Evolutionary conservation across 2,888 invertebrate genomes (phyloP).

Genomic region (Nebria brevicollis): DNA sequence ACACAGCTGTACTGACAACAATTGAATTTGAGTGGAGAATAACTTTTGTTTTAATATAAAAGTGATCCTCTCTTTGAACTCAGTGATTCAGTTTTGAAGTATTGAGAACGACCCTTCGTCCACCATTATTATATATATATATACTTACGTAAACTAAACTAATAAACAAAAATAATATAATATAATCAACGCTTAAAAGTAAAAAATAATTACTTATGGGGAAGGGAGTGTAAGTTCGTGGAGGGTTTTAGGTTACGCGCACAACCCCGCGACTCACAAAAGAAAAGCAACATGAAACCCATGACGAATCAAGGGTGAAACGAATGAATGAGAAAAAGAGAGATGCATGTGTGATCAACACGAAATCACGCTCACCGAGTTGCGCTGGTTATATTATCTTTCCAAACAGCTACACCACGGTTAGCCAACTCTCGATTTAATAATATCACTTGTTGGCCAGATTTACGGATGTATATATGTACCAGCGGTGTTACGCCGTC

Average conservation of each 20-base stretch:
- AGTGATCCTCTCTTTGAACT: not conserved
- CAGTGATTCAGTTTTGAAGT: not conserved
- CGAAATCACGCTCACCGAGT: constrained; percentile 24
- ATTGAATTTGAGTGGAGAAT: constrained; percentile 16
- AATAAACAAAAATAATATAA: not conserved
- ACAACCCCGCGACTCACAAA: constrained; percentile 11
- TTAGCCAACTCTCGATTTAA: constrained; percentile 89
- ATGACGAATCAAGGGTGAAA: not conserved
- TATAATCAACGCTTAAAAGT: constrained; percentile 18
- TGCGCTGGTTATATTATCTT: constrained; percentile 55
- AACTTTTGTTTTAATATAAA: no score
- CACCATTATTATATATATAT: not conserved
- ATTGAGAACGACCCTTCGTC: constrained; percentile 1
- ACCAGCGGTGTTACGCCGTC: constrained; percentile 79
- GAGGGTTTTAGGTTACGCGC: not conserved
- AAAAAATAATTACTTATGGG: not conserved
- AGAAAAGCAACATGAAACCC: not conserved
- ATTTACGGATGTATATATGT: constrained; percentile 76
- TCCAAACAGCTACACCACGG: constrained; percentile 83
- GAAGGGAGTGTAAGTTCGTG: constrained; percentile 7
- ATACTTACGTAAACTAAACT: not conserved
- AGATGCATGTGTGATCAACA: not conserved
- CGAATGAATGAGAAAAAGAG: not conserved
- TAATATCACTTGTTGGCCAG: constrained; percentile 69
- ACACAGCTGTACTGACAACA: constrained; percentile 41